A percentile compares a stretch with the other conserved stretches of the same genome.
Evolutionary conservation across 2,113 vertebrate genomes (phyloP).

Genomic region (Tyrannus savana): DNA sequence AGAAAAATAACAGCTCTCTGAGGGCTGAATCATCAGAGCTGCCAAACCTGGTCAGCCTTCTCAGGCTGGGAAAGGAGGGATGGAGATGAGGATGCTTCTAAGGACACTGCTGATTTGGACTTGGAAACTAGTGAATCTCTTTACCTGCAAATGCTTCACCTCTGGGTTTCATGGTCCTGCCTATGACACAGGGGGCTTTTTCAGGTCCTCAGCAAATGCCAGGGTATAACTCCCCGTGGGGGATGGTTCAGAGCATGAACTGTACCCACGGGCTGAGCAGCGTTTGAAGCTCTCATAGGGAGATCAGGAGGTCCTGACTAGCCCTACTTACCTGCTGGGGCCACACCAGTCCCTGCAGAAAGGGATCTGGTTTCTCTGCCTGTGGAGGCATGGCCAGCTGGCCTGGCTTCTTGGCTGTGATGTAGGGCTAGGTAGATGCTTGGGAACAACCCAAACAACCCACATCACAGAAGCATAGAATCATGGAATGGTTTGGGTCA

Average conservation of each 20-base stretch:
- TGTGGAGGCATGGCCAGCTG: background rate
- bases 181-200: background rate
- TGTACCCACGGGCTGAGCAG: background rate
- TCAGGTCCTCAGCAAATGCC: background rate
- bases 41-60: background rate
- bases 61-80: background rate
- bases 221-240: background rate
- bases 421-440: background rate
- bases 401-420: background rate
- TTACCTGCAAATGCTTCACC: background rate
- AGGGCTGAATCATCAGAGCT: background rate
- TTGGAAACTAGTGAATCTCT: background rate
- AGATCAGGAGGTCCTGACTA: background rate
- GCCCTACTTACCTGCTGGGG: background rate
- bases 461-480: no score
- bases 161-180: background rate
- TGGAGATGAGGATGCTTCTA: background rate
- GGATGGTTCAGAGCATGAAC: background rate
- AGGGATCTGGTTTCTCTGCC: background rate
- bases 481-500: background rate
- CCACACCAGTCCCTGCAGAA: background rate
- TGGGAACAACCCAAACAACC: background rate
- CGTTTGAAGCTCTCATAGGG: background rate
- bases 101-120: background rate
- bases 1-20: slow-evolving; percentile 9